Evolutionary conservation across 2,113 vertebrate species (phyloP).

Genomic region (Sapayoa aenigma): DNA sequence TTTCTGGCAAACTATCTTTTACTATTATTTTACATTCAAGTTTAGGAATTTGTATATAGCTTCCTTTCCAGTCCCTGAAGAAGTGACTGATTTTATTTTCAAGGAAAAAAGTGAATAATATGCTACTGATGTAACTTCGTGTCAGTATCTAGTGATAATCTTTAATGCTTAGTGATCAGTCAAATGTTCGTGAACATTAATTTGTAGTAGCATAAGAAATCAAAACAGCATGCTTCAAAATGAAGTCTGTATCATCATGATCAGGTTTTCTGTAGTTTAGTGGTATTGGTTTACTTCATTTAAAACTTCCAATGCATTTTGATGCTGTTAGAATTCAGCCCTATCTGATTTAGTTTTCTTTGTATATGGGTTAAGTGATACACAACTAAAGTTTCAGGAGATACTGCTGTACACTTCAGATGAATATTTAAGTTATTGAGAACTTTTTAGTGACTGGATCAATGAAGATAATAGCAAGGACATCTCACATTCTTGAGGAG

Average conservation of each 20-base stretch:
- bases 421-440: neutral
- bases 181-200: neutral
- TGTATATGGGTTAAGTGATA: neutral
- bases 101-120: neutral
- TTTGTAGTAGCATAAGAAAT: neutral
- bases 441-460: neutral
- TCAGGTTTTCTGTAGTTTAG: neutral
- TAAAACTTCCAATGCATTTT: neutral
- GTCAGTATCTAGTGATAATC: neutral
- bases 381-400: neutral
- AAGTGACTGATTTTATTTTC: neutral
- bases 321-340: neutral
- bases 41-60: neutral
- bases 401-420: neutral
- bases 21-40: neutral
- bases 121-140: neutral
- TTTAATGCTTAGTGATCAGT: neutral
- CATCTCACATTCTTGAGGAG: neutral
- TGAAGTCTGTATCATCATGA: neutral
- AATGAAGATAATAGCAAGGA: neutral
- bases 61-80: neutral
- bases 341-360: neutral
- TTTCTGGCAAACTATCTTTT: neutral
- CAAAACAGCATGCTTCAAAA: neutral
- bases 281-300: neutral